phyloP scores from a whole-genome alignment of 1,140 invertebrate genomes.

The Trichogramma pretiosum region DNA sequence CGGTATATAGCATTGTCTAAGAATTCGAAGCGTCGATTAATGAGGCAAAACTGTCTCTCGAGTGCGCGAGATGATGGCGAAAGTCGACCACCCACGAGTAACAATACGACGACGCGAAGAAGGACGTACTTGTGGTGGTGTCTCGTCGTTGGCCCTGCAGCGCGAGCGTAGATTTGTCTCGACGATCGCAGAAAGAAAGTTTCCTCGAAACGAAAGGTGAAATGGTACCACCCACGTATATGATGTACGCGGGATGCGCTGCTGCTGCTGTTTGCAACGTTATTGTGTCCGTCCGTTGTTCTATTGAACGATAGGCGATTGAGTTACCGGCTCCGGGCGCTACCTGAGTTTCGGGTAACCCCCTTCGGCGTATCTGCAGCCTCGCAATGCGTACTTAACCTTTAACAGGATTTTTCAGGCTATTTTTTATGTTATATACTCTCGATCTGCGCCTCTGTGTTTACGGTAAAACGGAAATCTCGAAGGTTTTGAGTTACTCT shows the following conservation, averaged over 20 bases:
- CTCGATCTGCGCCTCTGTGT: neutral
- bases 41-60: too few relatives aligned
- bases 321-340: neutral
- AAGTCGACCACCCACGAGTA: too few relatives aligned
- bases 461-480: slow-evolving; percentile 7
- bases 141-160: too few relatives aligned
- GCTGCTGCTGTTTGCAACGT: neutral
- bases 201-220: too few relatives aligned
- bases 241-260: neutral
- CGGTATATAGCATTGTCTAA: too few relatives aligned
- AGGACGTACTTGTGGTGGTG: too few relatives aligned
- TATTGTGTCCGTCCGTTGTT: neutral
- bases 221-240: too few relatives aligned
- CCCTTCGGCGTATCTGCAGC: neutral
- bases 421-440: neutral
- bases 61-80: too few relatives aligned
- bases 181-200: too few relatives aligned
- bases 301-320: neutral
- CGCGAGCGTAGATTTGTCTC: too few relatives aligned
- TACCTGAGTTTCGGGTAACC: neutral
- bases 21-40: too few relatives aligned
- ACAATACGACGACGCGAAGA: too few relatives aligned
- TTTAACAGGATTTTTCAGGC: neutral
- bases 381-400: neutral
- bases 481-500: neutral